phyloP scores from a whole-genome alignment of 2,888 invertebrate genomes.

The Limnephilus marmoratus region DNA sequence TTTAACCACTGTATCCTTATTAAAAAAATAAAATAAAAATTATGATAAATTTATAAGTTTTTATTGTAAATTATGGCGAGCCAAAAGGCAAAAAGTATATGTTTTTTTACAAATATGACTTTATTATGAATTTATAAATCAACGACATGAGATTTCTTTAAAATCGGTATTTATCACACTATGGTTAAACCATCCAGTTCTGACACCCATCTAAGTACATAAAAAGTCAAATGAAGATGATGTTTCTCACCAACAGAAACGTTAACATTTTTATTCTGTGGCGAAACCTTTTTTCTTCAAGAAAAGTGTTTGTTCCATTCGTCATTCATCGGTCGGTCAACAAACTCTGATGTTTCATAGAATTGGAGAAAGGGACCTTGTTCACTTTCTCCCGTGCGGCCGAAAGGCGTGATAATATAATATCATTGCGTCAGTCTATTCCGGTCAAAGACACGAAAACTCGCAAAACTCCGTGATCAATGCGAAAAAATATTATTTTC shows the following conservation, averaged over 20 bases:
- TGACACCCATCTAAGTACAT: background rate
- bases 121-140: no score
- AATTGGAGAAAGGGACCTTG: slow-evolving; percentile 64
- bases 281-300: background rate
- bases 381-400: slow-evolving; percentile 64
- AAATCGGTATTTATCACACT: background rate
- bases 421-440: slow-evolving; percentile 64
- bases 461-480: background rate
- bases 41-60: no score
- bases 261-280: background rate
- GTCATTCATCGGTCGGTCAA: slow-evolving; percentile 59
- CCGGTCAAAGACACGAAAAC: background rate
- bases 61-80: no score
- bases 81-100: no score
- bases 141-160: background rate
- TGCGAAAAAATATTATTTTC: background rate
- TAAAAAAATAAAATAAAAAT: no score
- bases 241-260: background rate
- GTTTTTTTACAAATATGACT: no score
- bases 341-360: slow-evolving; percentile 63
- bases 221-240: background rate
- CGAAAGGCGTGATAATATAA: slow-evolving; percentile 37
- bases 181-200: background rate
- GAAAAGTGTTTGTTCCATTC: background rate
- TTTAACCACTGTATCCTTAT: no score